Evolutionary conservation across 1,140 invertebrate genomes (phyloP).

Genomic region (Harpegnathos saltator): DNA sequence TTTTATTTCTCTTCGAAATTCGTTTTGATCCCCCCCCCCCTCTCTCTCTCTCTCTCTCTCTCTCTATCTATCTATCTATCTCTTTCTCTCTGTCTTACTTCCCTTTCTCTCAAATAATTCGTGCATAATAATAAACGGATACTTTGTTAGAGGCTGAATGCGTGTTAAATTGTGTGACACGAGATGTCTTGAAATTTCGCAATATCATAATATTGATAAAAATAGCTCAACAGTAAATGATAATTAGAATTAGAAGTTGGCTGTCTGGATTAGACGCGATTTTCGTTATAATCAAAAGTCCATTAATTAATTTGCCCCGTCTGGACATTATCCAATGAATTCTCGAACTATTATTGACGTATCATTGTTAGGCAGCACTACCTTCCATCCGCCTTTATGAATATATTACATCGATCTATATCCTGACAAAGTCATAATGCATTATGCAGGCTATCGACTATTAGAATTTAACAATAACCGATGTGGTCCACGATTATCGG

Average conservation of each 20-base stretch:
- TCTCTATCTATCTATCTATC: too few relatives aligned
- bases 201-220: not conserved
- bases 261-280: not conserved
- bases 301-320: slow-evolving; percentile 25
- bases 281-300: not conserved
- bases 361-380: slow-evolving; percentile 9
- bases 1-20: not conserved
- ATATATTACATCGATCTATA: slow-evolving; percentile 30
- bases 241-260: not conserved
- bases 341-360: slow-evolving; percentile 19
- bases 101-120: too few relatives aligned
- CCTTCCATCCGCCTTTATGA: slow-evolving; percentile 13
- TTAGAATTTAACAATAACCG: slow-evolving; percentile 57
- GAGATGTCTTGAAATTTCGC: not conserved
- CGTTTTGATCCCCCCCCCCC: not conserved
- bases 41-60: not conserved
- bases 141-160: too few relatives aligned
- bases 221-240: not conserved
- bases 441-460: slow-evolving; percentile 40
- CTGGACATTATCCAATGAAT: slow-evolving; percentile 17
- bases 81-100: too few relatives aligned
- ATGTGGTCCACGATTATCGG: slow-evolving; percentile 27
- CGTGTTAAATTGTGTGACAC: too few relatives aligned
- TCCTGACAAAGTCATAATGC: slow-evolving; percentile 32
- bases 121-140: too few relatives aligned